Base-by-base conservation (phyloP, 2,888 invertebrate species). In the Mythimna vitellina region DNA sequence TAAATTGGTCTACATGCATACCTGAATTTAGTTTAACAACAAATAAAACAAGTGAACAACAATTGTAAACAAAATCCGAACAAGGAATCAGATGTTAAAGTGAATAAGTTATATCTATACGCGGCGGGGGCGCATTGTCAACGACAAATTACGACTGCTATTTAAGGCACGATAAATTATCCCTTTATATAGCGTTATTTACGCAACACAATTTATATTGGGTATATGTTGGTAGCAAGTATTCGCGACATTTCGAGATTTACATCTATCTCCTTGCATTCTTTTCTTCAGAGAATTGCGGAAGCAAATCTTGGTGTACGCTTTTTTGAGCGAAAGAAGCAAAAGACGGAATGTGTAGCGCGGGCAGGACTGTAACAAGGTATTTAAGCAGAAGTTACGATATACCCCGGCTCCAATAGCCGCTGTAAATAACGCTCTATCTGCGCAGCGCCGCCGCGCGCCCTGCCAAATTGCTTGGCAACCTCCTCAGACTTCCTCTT, bases 401-500 rank as follows among this genome's bases (percentile, higher is more conserved):
- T 89, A 90, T 86, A 88, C 89, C 90, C 89, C 88, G 86, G 85
- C 90, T 88, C 91, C 92, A 93, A 93, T 92, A 89, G 93, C 92
- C 89, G 90, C 89, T 89, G 93, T 95, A 95, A 95, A 95, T 94
- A 94, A 94, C 92, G 90, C 88, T 89, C 89, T 94, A 94, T 94
- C 93, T 93, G 83, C 89, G 90, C 88, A 90, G 89, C 92, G 91
- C 90, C 90, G 90, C 90, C 88, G 89, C 90, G 90, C 87, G 85
- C 91, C 83, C 90, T 93, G 95, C 95, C 95, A 94, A 95, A 95
- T 94, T 93, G 92, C 95, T 95, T 95, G 95, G 94, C 95, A 95
- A 88, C 92, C 92, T 93, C 89, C 92, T 93, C 92, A 93, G 93
- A 93, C 93, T 93, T 93, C 93, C 94, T 92, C 92, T 92, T 94